Base-by-base conservation (phyloP, 64 coral and sea anemone species). In the Acropora tenuis region DNA sequence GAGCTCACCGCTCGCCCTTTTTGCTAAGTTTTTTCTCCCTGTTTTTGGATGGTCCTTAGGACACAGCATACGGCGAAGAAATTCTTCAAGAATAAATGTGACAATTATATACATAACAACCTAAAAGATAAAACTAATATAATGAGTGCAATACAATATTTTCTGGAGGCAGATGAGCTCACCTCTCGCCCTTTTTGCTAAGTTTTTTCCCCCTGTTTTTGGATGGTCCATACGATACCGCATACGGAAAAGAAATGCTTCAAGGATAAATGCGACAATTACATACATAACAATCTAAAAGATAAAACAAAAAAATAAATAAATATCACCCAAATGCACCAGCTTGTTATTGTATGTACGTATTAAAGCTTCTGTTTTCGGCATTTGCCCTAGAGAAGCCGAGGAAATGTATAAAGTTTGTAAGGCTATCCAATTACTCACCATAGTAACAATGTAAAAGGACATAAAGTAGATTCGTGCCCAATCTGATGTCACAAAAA, bases 211-310 rank as follows among this genome's bases (percentile, higher is more conserved):
- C n/a, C n/a, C n/a, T n/a, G n/a, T n/a, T n/a, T n/a, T 48, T 13
- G 49, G 73, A 43, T 93, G 77, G 80, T 94, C 85, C 61, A 96
- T 96, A 9, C 85, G 91, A 74, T 84, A 96, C 68, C 92, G 59
- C 20, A 99, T 99, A 43, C 88, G 82, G 75, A 99, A 99, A 40
- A 99, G 90, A 43, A 99, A 99, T 0, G 97, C 94, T 65, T 99
- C 97, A 45, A 99, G 86, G 45, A 99, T 93, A 60, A 99, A 99
- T 16, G 97, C 94, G 0, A 99, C 97, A 46, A 99, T 80, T 11
- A 99, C 94, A 3, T 94, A 96, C 97, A 96, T 96, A 69, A 99
- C 97, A 80, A 99, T 91, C 97, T 99, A 68, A 76, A 82, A 75
- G 81, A 68, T 63, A 65, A 55, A 55, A 5, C 5, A 61, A 77